Percentiles rank a stretch among this genome's conserved stretches.
Conservation (phyloP, 2,797 vertebrate genomes). For the Anas georgica region DNA sequence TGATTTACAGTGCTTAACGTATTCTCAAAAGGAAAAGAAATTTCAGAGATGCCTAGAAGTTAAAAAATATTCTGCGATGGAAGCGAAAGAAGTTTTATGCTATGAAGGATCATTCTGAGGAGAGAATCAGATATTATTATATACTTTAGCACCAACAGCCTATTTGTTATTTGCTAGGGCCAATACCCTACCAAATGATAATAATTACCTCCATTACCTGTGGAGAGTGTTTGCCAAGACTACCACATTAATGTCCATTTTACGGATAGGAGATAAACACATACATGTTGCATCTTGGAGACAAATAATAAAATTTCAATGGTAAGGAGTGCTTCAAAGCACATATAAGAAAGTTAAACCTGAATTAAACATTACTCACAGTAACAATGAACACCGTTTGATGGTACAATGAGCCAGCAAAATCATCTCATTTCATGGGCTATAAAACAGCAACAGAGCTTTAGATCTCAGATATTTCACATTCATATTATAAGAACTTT, state of each 20-base stretch:
- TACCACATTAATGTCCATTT: background rate
- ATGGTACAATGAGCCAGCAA: background rate
- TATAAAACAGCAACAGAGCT: background rate
- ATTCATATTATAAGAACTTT: background rate
- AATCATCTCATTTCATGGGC: background rate
- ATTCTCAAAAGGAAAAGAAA: background rate
- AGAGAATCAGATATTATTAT: background rate
- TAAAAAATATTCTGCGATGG: background rate
- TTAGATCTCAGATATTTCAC: background rate
- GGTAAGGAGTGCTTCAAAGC: background rate
- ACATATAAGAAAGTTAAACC: background rate
- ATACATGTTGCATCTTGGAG: background rate
- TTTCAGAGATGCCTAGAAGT: background rate
- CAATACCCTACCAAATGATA: background rate
- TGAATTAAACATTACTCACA: background rate
- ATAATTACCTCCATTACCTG: background rate
- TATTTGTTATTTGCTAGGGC: background rate
- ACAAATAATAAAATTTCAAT: background rate
- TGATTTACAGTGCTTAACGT: slow-evolving; percentile 1
- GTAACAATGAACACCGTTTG: background rate
- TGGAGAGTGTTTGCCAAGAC: background rate
- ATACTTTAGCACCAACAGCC: background rate
- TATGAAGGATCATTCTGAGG: background rate
- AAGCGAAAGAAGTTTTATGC: background rate
- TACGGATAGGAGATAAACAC: background rate